Evolutionary conservation across 1,140 invertebrate species (phyloP).

Genomic region (Drosophila subpulchrella): DNA sequence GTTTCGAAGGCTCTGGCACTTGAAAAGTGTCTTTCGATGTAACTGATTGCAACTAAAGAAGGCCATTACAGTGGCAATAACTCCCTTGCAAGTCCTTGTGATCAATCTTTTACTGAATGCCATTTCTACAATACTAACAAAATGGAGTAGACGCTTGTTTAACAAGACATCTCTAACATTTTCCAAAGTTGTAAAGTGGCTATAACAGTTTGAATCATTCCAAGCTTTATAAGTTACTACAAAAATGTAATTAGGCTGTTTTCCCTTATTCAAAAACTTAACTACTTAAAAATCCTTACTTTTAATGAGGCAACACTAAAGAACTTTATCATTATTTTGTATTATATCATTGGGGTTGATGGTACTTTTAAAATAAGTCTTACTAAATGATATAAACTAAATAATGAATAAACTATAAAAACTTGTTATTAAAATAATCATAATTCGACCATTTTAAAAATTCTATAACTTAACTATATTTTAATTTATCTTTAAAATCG

Average conservation of each 20-base stretch:
- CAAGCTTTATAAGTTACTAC: not conserved
- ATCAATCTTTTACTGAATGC: conserved; percentile 21
- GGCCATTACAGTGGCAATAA: conserved; percentile 27
- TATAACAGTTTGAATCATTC: not conserved
- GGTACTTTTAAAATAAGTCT: too few relatives aligned
- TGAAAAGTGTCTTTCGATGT: conserved; percentile 41
- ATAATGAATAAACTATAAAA: too few relatives aligned
- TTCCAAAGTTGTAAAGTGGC: not conserved
- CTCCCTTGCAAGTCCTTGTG: not conserved
- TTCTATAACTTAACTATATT: not conserved
- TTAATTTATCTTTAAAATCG: not conserved
- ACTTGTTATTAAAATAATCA: too few relatives aligned
- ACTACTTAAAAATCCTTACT: too few relatives aligned
- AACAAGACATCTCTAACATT: not conserved
- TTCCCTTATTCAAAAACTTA: not conserved
- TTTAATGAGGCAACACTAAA: too few relatives aligned
- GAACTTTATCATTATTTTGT: too few relatives aligned
- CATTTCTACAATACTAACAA: not conserved
- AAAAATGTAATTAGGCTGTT: not conserved
- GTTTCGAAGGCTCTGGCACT: conserved; percentile 28
- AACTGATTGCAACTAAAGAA: conserved; percentile 29
- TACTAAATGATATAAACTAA: too few relatives aligned
- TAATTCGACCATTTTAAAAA: too few relatives aligned
- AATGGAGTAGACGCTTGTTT: not conserved
- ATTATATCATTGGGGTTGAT: too few relatives aligned